Evolutionary conservation across 1,140 invertebrate species (phyloP).

Genomic region (Hermetia illucens): DNA sequence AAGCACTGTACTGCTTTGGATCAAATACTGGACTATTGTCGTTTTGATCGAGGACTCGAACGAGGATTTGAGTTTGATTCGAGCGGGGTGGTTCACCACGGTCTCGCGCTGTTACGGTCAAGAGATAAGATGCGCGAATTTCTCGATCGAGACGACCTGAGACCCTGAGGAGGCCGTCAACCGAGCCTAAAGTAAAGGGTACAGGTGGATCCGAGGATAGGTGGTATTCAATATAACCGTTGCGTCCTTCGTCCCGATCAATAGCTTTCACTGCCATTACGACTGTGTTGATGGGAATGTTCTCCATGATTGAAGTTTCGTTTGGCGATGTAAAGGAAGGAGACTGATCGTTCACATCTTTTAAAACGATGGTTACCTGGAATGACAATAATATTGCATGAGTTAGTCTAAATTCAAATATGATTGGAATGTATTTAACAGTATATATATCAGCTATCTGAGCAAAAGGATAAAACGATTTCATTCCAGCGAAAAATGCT

Average conservation of each 20-base stretch:
- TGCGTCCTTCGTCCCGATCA: conserved; percentile 85
- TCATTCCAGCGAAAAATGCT: too few species aligned
- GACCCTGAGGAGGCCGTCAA: conserved; percentile 74
- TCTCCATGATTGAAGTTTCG: conserved; percentile 65
- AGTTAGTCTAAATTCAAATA: too few species aligned
- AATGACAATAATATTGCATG: too few species aligned
- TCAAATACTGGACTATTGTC: conserved; percentile 88
- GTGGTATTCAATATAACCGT: conserved; percentile 83
- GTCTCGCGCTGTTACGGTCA: conserved; percentile 73
- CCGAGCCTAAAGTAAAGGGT: conserved; percentile 70
- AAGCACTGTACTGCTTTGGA: conserved; percentile 72
- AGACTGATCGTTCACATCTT: conserved; percentile 89
- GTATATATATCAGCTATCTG: too few species aligned
- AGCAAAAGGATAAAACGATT: too few species aligned
- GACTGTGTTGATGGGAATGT: conserved; percentile 76
- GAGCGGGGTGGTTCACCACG: conserved; percentile 69
- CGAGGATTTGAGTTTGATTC: conserved; percentile 50
- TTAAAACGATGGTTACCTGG: conserved; percentile 72
- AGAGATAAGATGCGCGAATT: conserved; percentile 57
- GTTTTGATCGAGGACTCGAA: conserved; percentile 79
- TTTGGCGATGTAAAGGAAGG: conserved; percentile 79
- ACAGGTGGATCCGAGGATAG: conserved; percentile 42
- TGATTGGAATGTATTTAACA: not conserved
- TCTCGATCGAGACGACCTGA: conserved; percentile 75
- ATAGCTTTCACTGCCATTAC: conserved; percentile 81